Base-by-base conservation (phyloP, 2,888 invertebrate genomes). In the Stramonita haemastoma region DNA sequence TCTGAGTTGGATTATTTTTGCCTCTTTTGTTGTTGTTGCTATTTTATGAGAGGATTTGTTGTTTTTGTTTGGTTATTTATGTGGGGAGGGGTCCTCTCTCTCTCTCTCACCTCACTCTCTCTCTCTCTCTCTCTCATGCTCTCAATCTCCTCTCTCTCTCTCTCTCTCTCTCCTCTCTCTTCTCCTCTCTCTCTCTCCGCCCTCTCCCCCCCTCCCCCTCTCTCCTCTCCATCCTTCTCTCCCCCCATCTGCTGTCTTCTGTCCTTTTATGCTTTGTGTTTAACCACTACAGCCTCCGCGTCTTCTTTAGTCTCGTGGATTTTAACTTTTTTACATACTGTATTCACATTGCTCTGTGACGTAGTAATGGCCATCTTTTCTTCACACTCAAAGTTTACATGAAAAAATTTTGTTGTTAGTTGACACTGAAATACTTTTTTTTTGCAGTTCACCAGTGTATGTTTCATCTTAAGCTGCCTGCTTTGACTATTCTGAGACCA, bases 161-260 rank as follows among this genome's bases (percentile, higher is more conserved):
- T 73, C 73, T 73, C 73, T 73, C 73, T 73, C 73, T 73, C 73
- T 73, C 73, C 73, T 73, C 73, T 73, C 73, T 73, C 29, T 73
- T 11, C 5, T n/a, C n/a, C 73, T 73, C 73, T n/a, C 29, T 73
- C 22, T 73, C 29, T 79, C 79, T 17, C 15, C 19, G 0, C 34
- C 34, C 34, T 34, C 79, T 22, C 34, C 17, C 34, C 79, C 79
- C n/a, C n/a, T n/a, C n/a, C n/a, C n/a, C n/a, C n/a, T n/a, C n/a
- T n/a, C n/a, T n/a, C n/a, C n/a, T n/a, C n/a, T n/a, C n/a, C n/a
- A n/a, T n/a, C n/a, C n/a, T n/a, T n/a, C n/a, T n/a, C n/a, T n/a
- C n/a, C n/a, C n/a, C n/a, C 13, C 79, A 32, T 1, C 34, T 19
- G 32, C 66, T 66, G 19, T 66, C 66, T 66, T 26, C 1, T 46